Evolutionary conservation across 2,888 invertebrate species (phyloP), one percentile per base, ranked within the genome.

Genomic region (Philonicus albiceps): DNA sequence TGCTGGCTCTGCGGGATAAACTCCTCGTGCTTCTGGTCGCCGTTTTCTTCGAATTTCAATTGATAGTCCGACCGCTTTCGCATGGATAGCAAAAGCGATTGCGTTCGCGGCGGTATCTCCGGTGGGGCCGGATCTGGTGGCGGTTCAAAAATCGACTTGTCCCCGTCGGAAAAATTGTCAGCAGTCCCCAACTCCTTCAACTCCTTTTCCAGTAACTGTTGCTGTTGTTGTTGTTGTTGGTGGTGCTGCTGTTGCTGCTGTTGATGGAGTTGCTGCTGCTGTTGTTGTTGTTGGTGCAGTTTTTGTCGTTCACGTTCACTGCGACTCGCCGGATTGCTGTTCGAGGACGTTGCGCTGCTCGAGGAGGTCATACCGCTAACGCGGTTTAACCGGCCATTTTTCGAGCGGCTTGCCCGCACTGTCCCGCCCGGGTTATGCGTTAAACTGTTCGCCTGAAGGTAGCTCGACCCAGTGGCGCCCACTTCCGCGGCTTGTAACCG

Each of bases 91-190:
- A 96, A 95, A 87, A 97, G 93, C 80, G 97, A 97, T 19, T 96
- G 96, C 1, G 97, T 96, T 72, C 97, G 94, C n/a, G 96, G 96
- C 49, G 97, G 97, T 83, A 97, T 96, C 93, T 96, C 96, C 2
- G 96, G 97, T 6, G 97, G 97, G 81, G 96, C 96, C 1, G 97
- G 97, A 90, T 97, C 96, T 3, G 96, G 96, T 13, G 97, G 96
- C 2, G 96, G 96, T 88, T 96, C 96, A 89, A 89, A 90, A 80
- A 90, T 91, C 72, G 94, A 94, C 86, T 94, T 94, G 89, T 94
- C 94, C 90, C 92, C 55, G 74, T 88, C 88, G 8, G 87, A 88
- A 27, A 86, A 88, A 34, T 43, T 85, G 8, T 86, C 88, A 30
- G 49, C 53, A 74, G 81, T 87, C 34, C 53, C 86, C 16, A 73